Base-by-base conservation (phyloP, 37 sponge, comb jelly and placozoan species). In the Aplysina aerophoba region DNA sequence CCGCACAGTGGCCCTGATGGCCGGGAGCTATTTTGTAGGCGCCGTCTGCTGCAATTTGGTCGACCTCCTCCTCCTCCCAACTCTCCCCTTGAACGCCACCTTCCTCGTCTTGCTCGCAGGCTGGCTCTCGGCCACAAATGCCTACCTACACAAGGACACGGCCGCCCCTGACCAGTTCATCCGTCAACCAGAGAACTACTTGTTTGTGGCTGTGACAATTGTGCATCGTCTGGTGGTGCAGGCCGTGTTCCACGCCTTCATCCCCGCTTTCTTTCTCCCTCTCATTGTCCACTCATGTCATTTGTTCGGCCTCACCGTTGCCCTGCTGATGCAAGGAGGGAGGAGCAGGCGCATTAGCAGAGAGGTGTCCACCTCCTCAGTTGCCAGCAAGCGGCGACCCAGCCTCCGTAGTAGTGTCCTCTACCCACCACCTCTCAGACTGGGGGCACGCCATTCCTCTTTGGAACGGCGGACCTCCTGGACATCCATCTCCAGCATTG, bases 261-360 rank as follows among this genome's bases (percentile, higher is more conserved):
- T 91, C 14, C 88, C 88, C 22, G 13, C 84, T 19, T 13, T 86
- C 34, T 0, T 91, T 15, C 74, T 84, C 40, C 59, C 88, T 15
- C 85, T 86, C 79, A 37, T 91, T 13, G 88, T 84, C 56, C 55
- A 84, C 41, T 55, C 73, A 15, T 64, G 85, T 15, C 31, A 50
- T 12, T 55, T 91, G 20, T 30, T 84, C 25, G 91, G 84, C 3
- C 44, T 87, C 55, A 55, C 85, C 55, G 75, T 91, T 62, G 84
- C 75, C 24, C 41, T 81, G 55, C 55, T 72, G 33, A 58, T 30
- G 5, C 25, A 57, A 30, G 69, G 50, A 28, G 64, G 24, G 28
- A 27, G 2, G 28, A 62, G 24, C 27, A 28, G 27, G 11, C 24
- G 11, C 11, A 13, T 13, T 13, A 44, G 3, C 6, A 44, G 8